Base-by-base conservation (phyloP, 2,888 invertebrate species). In the Petrolisthes cinctipes region DNA sequence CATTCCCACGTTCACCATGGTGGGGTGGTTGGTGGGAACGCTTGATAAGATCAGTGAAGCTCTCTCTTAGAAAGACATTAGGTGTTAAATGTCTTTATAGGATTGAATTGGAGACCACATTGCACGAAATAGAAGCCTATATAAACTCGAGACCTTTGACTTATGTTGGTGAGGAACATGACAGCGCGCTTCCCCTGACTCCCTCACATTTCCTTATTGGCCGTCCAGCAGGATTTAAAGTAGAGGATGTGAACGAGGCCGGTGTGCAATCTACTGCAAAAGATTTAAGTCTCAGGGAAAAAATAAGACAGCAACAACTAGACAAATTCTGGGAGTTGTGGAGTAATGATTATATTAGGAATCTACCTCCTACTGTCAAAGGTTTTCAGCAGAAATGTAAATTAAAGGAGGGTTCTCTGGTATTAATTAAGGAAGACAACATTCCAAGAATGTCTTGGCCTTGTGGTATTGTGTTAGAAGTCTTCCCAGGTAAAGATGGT, bases 1-100 rank as follows among this genome's bases (percentile, higher is more conserved):
- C 92, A 83, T 92, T 92, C 5, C 93, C 92, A 5, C 90, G 91
- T 0, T 92, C 93, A 4, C 91, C 93, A 2, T 93, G 93, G 93
- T 92, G 91, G 91, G 93, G 23, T 89, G 93, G 5, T 91, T 93
- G 37, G 37, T 37, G 37, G 37, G 37, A 37, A 2, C 37, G 37
- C 37, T 37, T 37, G 37, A 2, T 37, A 37, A 37, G 37, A 37
- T 37, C 37, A 37, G 37, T 37, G 37, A 37, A 37, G 37, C 37
- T 37, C 37, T 37, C 37, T 37, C 37, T 37, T 37, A 37, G 37
- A 37, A 37, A 37, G 37, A 1, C 37, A 37, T 14, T 91, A 92
- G 9, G 82, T 92, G 7, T 68, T 93, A 5, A 93, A 94, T 90
- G 86, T 53, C 17, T 1, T 51, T 78, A 37, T 78, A n/a, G 6